Evolutionary conservation across 2,888 invertebrate species (phyloP), one percentile per base, ranked within the genome.

Genomic region (Temnothorax ravouxi): DNA sequence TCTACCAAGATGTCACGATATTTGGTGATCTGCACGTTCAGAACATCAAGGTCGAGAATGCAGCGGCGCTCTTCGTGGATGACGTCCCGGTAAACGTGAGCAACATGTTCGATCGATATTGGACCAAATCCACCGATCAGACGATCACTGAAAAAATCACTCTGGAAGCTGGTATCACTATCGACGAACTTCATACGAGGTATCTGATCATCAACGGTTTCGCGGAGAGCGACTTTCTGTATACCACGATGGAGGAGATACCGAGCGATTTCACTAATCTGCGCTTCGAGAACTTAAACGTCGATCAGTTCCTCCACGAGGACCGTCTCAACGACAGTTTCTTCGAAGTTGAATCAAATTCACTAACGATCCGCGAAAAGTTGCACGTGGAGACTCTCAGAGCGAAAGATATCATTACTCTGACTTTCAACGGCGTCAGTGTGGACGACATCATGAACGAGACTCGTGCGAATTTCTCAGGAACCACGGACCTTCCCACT

Each of bases 61-160:
- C 59, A 11, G 84, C 84, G 6, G 44, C 21, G 2, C 29, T 91
- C 18, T 77, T 86, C 5, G 29, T 91, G 21, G 82, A 90, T 41
- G 61, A 86, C 8, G 44, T 76, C 2, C 11, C 72, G 29, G 34
- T 87, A 18, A 80, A 90, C 11, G 25, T 92, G 0, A 56, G 83
- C 4, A 34, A 84, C 4, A 79, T 91, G 4, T 66, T 91, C 1
- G 47, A 89, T 3, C 74, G 83, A 0, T 88, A 87, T 29, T 94
- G 94, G 94, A 92, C 92, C 5, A 94, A 92, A 84, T 93, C 94
- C 8, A 89, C 84, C 4, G 47, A 91, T 67, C 94, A 94, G 84
- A 83, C 54, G 0, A 91, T 94, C 25, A 9, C 47, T 13, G 50
- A 84, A 18, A 56, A 86, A 0, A 74, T 93, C 4, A 44, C 47